Evolutionary conservation across 2,888 invertebrate species (phyloP), one percentile per base, ranked within the genome.

Genomic region (Microplitis manilae): DNA sequence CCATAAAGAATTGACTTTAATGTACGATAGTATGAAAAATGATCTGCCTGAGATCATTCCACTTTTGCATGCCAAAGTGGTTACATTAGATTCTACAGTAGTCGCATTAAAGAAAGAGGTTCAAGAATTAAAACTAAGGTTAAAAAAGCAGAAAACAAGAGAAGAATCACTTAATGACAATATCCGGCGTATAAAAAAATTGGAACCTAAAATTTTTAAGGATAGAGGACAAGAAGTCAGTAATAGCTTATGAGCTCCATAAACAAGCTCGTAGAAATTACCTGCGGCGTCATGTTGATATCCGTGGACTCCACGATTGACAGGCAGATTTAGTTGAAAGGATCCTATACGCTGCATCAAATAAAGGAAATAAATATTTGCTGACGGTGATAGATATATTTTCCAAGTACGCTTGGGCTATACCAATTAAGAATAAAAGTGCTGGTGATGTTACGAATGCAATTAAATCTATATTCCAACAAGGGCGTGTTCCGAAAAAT

Each of bases 241-340:
- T 50, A 13, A 50, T 86, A 5, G 84, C 86, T 2, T 69, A 82
- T 72, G 90, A 90, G 80, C 78, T 90, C 5, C 89, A 90, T 83
- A 87, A 83, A 82, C 82, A 85, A 30, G 88, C 86, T 61, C 81
- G 89, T 70, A 82, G 81, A 78, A 89, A 90, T 83, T 89, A 88
- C 83, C 65, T 6, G 2, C 65, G 65, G 2, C 81, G 89, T 68
- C 76, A 80, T 69, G 87, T 87, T 50, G 85, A 87, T 15, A 82
- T 87, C 61, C 87, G 87, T 79, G 88, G 86, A 64, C 81, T 90
- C 7, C 86, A 90, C 83, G 89, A 90, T n/a, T 90, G 88, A 90
- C 90, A 90, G 76, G 87, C 87, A 9, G 90, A 91, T 85, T 83
- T 90, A 6, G 88, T 87, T n/a, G 86, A 87, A 77, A 86, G 89